Evolutionary conservation across 2,113 vertebrate genomes (phyloP).

Genomic region (Acrocephalus kingi): DNA sequence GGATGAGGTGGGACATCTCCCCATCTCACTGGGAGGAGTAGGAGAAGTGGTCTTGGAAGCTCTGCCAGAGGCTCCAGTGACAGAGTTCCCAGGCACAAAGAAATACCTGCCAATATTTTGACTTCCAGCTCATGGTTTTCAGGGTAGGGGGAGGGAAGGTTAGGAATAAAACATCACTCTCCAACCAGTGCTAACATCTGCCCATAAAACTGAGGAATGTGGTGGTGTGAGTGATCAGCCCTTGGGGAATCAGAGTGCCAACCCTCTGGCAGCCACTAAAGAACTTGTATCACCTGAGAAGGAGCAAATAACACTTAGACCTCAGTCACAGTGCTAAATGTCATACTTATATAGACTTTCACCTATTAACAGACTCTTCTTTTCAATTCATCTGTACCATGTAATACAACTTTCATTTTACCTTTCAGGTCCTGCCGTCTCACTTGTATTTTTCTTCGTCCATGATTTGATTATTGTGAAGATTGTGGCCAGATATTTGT

Average conservation of each 20-base stretch:
- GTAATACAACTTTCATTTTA: background rate
- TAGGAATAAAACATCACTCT: fast-evolving
- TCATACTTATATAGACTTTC: background rate
- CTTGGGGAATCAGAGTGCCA: background rate
- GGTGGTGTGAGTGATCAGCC: fast-evolving
- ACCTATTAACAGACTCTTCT: background rate
- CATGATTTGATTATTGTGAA: background rate
- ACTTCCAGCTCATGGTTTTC: background rate
- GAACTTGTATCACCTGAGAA: background rate
- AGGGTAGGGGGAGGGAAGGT: background rate
- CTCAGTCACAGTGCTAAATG: background rate
- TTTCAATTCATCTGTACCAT: background rate
- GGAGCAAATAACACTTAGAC: background rate
- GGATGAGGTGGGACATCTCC: background rate
- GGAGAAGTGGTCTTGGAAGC: background rate
- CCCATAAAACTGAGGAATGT: fast-evolving
- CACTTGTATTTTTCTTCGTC: background rate
- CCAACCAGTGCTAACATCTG: background rate
- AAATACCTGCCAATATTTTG: background rate
- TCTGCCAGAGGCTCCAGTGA: fast-evolving
- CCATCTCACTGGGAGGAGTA: background rate
- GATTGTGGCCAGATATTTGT: background rate
- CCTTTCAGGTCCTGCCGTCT: background rate
- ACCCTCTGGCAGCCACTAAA: background rate
- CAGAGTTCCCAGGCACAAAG: background rate